Base-by-base conservation (phyloP, 2,888 invertebrate genomes). In the Eupithecia inturbata region DNA sequence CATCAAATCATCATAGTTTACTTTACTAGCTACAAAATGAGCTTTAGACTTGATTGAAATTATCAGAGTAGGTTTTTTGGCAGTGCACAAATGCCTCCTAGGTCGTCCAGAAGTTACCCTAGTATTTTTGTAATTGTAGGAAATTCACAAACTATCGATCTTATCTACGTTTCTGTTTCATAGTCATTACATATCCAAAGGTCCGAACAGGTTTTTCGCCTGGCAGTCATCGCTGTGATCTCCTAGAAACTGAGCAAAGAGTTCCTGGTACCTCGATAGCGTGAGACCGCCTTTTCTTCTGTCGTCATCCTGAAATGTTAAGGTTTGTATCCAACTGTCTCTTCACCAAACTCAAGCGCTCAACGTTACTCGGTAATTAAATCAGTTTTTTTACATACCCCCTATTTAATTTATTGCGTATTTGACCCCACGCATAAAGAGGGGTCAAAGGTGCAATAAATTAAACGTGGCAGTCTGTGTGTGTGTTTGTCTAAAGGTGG, bases 211-310 rank as follows among this genome's bases (percentile, higher is more conserved):
- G 84, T 97, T 96, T 70, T 96, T 96, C 57, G 97, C 97, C 76
- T 96, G 95, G 84, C 96, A 96, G 82, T 96, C 95, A 73, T 97
- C 97, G 80, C 95, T 96, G 53, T 96, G 96, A 88, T 97, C 97
- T 33, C 97, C 97, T 76, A 97, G 95, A 92, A 97, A 97, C 89
- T 97, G 96, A 0, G 97, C 97, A 88, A 97, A 98, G 4, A 97
- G 94, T 88, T 97, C 97, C 88, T 97, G 97, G 87, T 97, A 98
- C 86, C 97, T 95, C 7, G 96, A 95, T 75, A 97, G 88, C 3
- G 96, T 97, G 67, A 98, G 92, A 6, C 97, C 97, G 36, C 97
- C 97, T 84, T 96, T 96, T 91, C 96, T 96, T 85, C 97, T 95
- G 91, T 98, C 97, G 77, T 97, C 97, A 82, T 97, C 97, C 97